A percentile compares a stretch with the other conserved stretches of the same genome.
Conservation (phyloP, 2,888 invertebrate species). For the Notodonta ziczac region DNA sequence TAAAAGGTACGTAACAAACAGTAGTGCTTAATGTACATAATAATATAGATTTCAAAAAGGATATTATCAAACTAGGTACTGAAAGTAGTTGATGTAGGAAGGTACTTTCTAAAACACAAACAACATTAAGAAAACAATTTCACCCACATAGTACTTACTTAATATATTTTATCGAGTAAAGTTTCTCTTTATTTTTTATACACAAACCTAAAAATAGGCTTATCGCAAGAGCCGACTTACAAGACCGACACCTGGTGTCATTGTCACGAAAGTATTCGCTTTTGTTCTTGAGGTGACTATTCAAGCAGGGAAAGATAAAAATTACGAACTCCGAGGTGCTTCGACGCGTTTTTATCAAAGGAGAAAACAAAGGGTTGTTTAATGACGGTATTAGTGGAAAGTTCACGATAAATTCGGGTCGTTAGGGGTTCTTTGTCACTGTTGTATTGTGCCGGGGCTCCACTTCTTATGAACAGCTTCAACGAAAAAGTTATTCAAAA, state of each 20-base stretch:
- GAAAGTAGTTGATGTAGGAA: too few relatives aligned
- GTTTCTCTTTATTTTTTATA: background rate
- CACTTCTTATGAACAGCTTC: constrained; percentile 60
- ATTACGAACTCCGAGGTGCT: constrained; percentile 74
- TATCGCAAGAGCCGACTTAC: constrained; percentile 34
- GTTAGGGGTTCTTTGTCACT: constrained; percentile 78
- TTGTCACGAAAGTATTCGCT: constrained; percentile 64
- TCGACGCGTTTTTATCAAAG: constrained; percentile 78
- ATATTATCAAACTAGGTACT: too few relatives aligned
- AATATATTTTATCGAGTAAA: too few relatives aligned
- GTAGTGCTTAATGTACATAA: too few relatives aligned
- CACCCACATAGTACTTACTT: too few relatives aligned
- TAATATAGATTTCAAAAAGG: too few relatives aligned
- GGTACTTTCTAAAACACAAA: too few relatives aligned
- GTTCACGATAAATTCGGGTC: constrained; percentile 81
- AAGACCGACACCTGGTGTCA: constrained; percentile 56
- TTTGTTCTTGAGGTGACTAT: constrained; percentile 68
- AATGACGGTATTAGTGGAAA: constrained; percentile 82
- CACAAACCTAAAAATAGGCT: constrained; percentile 35
- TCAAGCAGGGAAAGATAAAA: constrained; percentile 76
- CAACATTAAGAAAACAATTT: too few relatives aligned
- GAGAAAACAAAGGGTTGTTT: constrained; percentile 81
- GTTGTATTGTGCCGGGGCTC: constrained; percentile 72
- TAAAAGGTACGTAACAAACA: too few relatives aligned
- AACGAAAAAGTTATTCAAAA: constrained; percentile 45